Percentiles rank a stretch among this genome's conserved stretches.
Evolutionary conservation across 2,888 invertebrate species (phyloP).

Genomic region (Callinectes sapidus): DNA sequence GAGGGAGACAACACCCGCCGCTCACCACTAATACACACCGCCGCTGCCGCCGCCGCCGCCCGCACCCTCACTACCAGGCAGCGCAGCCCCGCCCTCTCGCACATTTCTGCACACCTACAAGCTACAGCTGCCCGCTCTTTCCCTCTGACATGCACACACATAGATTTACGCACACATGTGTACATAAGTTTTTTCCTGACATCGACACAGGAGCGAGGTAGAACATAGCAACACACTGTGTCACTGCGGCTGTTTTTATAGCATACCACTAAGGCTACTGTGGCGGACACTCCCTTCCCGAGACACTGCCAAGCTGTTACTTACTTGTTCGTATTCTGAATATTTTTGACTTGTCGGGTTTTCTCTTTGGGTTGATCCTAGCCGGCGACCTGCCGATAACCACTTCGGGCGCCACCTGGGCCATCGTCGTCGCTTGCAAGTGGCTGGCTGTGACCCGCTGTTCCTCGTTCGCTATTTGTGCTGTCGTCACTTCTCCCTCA

Average conservation of each 20-base stretch:
- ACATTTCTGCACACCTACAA: background rate
- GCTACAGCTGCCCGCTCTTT: conserved; percentile 10
- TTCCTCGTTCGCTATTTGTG: conserved; percentile 49
- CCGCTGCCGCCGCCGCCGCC: background rate
- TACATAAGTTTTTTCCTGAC: background rate
- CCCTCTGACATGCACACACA: conserved; percentile 43
- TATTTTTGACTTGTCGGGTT: conserved; percentile 72
- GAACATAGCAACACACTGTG: conserved; percentile 20
- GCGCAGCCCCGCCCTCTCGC: background rate
- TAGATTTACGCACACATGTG: conserved; percentile 25
- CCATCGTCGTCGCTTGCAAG: conserved; percentile 57
- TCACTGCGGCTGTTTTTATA: conserved; percentile 29
- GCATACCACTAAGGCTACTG: conserved; percentile 33
- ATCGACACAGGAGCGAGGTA: conserved; percentile 1
- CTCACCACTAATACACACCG: background rate
- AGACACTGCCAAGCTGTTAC: conserved; percentile 40
- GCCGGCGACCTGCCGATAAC: conserved; percentile 64
- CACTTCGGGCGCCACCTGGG: conserved; percentile 62
- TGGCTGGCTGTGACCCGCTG: conserved; percentile 54
- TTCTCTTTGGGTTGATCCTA: conserved; percentile 71
- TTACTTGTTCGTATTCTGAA: conserved; percentile 71
- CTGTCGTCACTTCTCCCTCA: conserved; percentile 60
- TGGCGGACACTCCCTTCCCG: background rate
- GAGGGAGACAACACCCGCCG: background rate
- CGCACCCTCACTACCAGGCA: conserved; percentile 30